Evolutionary conservation across 2,797 vertebrate genomes (phyloP).

Genomic region (Sebastiscus albofasciatus): DNA sequence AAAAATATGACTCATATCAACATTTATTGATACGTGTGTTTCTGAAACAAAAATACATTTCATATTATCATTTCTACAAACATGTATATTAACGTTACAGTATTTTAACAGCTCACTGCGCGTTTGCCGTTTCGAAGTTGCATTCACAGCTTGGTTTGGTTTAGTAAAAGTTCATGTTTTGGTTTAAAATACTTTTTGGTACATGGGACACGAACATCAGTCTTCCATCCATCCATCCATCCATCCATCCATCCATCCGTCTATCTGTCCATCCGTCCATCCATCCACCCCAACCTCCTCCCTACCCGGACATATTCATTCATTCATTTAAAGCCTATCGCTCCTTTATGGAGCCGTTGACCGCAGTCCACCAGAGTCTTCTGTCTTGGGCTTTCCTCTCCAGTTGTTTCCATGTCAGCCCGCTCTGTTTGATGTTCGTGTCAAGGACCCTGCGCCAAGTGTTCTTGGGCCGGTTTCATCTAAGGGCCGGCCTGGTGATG

Average conservation of each 20-base stretch:
- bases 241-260: neutral
- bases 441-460: too few species aligned
- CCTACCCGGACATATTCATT: neutral
- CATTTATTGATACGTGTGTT: too few species aligned
- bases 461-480: too few species aligned
- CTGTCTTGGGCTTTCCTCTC: too few species aligned
- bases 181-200: neutral
- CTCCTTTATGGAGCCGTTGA: too few species aligned
- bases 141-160: neutral
- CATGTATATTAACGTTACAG: neutral
- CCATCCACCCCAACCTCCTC: neutral
- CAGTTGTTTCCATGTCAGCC: too few species aligned
- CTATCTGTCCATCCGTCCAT: neutral
- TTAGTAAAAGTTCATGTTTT: neutral
- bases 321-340: too few species aligned
- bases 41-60: neutral
- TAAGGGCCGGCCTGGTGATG: too few species aligned
- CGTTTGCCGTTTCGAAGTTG: neutral
- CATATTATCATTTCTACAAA: neutral
- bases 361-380: too few species aligned
- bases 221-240: neutral
- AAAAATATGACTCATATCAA: neutral
- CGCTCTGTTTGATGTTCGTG: too few species aligned
- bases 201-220: neutral
- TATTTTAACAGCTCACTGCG: neutral